Percentiles rank a stretch among this genome's conserved stretches.
Evolutionary conservation across 2,797 vertebrate species (phyloP).

Genomic region (Pristis pectinata): DNA sequence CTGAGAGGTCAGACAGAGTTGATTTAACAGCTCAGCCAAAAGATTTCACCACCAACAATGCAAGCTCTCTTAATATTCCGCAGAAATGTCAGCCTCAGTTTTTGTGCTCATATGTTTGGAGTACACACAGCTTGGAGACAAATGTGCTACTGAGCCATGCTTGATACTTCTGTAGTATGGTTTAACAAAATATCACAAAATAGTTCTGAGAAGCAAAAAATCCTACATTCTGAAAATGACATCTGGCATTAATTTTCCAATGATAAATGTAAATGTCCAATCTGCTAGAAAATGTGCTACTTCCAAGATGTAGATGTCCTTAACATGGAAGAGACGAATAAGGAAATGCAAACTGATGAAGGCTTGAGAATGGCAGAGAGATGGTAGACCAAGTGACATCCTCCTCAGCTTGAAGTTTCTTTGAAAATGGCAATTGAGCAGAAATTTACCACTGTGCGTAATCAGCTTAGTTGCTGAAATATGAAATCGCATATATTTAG

Average conservation of each 20-base stretch:
- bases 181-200: neutral
- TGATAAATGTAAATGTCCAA: neutral
- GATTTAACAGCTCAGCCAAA: no score
- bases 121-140: no score
- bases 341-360: neutral
- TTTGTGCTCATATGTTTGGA: no score
- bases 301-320: neutral
- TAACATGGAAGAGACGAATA: neutral
- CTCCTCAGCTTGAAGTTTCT: neutral
- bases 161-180: no score
- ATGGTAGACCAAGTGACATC: neutral
- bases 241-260: neutral
- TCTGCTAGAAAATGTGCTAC: neutral
- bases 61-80: no score
- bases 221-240: neutral
- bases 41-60: no score
- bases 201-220: neutral
- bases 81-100: no score
- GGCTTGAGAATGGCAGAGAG: neutral
- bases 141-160: no score
- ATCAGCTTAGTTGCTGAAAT: neutral
- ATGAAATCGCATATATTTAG: neutral
- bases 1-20: no score
- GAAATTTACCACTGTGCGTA: neutral
- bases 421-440: neutral